Evolutionary conservation across 2,113 vertebrate genomes (phyloP).

Genomic region (Nestor notabilis): DNA sequence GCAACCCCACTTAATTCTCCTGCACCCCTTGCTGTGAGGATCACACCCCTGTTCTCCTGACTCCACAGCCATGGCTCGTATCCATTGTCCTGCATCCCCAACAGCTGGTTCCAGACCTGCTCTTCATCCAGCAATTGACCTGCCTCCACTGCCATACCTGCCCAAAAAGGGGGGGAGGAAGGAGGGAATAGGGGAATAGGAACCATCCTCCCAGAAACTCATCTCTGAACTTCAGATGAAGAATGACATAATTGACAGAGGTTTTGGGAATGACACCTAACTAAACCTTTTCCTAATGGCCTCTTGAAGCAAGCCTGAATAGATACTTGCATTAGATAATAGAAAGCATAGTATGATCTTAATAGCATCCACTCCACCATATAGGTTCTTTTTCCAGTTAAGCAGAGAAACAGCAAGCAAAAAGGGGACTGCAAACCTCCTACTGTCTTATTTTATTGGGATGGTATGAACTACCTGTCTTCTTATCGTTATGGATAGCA

Average conservation of each 20-base stretch:
- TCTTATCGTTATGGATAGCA: neutral
- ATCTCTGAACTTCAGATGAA: neutral
- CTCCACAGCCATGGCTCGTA: neutral
- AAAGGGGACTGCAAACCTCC: neutral
- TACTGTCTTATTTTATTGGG: neutral
- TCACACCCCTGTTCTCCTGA: neutral
- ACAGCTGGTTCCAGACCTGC: neutral
- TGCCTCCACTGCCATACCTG: neutral
- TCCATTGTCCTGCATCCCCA: neutral
- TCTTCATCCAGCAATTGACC: neutral
- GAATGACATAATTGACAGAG: neutral
- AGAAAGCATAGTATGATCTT: neutral
- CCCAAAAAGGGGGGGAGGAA: neutral
- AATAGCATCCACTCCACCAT: neutral
- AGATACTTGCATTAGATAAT: neutral
- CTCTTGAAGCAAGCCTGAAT: neutral
- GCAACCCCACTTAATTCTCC: neutral
- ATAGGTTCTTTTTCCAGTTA: neutral
- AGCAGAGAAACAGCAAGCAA: neutral
- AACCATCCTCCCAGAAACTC: neutral
- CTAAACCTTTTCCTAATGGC: neutral
- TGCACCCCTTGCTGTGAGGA: neutral
- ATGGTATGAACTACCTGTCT: neutral
- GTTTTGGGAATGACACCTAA: neutral
- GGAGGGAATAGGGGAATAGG: neutral